Conservation (phyloP, 2,797 vertebrate species). For the Falco peregrinus region DNA sequence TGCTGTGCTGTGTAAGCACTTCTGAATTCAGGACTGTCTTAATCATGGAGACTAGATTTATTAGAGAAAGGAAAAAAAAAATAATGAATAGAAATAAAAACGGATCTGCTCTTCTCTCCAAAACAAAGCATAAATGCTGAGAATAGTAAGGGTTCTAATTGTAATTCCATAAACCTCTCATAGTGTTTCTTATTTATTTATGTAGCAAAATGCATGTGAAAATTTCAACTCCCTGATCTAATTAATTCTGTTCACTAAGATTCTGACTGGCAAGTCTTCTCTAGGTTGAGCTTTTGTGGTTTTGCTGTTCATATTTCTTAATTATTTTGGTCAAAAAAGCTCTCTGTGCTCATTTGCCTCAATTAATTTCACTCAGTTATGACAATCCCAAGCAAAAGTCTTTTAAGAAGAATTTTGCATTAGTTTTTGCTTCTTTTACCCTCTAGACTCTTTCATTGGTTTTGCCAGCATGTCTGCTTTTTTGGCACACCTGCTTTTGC, state of each 20-base stretch:
- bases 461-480: conserved; percentile 72
- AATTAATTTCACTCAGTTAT: conserved; percentile 34
- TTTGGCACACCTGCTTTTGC: conserved; percentile 77
- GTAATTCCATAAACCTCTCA: conserved; percentile 52
- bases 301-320: conserved; percentile 41
- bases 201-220: conserved; percentile 55
- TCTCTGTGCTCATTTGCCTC: neutral
- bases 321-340: conserved; percentile 40
- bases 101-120: neutral
- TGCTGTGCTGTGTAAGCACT: neutral
- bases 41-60: neutral
- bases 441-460: conserved; percentile 68
- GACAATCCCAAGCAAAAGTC: neutral
- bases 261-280: conserved; percentile 37
- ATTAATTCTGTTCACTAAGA: conserved; percentile 66
- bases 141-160: conserved; percentile 53
- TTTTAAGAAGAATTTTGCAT: conserved; percentile 35
- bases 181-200: conserved; percentile 46
- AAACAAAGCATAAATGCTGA: conserved; percentile 44
- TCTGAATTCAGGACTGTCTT: neutral
- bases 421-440: conserved; percentile 42
- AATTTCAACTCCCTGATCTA: conserved; percentile 55
- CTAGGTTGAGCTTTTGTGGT: conserved; percentile 21
- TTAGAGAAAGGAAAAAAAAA: neutral
- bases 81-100: neutral